A percentile compares a stretch with the other conserved stretches of the same genome.
Conservation (phyloP, 2,888 invertebrate genomes). For the Hydropsyche betteni region DNA sequence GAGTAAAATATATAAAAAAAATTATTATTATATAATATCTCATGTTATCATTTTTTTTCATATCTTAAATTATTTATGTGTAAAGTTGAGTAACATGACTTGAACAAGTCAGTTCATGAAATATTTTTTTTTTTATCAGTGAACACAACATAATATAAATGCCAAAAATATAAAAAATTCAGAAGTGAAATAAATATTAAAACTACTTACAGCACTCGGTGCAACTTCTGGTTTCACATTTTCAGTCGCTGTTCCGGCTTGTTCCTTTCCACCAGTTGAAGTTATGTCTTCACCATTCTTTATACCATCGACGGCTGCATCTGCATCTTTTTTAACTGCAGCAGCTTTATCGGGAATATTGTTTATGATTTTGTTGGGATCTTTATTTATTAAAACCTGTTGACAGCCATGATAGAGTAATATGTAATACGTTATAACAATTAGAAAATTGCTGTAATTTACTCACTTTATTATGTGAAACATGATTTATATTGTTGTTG, state of each 20-base stretch:
- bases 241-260: neutral
- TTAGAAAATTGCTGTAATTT: neutral
- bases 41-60: too few relatives aligned
- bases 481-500: slow-evolving; percentile 53
- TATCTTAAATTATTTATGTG: too few relatives aligned
- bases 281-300: slow-evolving; percentile 31
- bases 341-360: slow-evolving; percentile 60
- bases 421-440: neutral
- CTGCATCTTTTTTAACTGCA: slow-evolving; percentile 23
- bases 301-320: slow-evolving; percentile 23
- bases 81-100: too few relatives aligned
- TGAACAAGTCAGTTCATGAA: too few relatives aligned
- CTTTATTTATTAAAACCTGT: slow-evolving; percentile 60
- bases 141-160: too few relatives aligned
- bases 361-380: slow-evolving; percentile 58
- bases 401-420: neutral
- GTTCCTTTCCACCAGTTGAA: neutral
- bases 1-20: too few relatives aligned
- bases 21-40: too few relatives aligned
- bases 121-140: too few relatives aligned
- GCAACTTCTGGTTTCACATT: neutral
- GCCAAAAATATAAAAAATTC: too few relatives aligned
- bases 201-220: slow-evolving; percentile 8
- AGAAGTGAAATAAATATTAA: neutral
- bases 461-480: slow-evolving; percentile 62